Evolutionary conservation across 2,888 invertebrate genomes (phyloP), one percentile per base, ranked within the genome.

Genomic region (Trachelus iudaicus): DNA sequence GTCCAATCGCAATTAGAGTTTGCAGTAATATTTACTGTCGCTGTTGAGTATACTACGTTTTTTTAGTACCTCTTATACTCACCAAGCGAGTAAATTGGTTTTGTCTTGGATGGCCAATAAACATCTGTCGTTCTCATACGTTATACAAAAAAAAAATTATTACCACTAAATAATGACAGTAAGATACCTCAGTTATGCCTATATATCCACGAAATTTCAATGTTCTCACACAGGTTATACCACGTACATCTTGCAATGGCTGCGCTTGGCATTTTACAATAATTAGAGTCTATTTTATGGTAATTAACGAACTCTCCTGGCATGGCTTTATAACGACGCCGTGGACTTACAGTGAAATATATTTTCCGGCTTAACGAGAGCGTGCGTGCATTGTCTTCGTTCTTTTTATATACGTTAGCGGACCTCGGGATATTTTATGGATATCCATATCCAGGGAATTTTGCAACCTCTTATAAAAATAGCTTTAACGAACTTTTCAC

Each of bases 221-320:
- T 56, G 0, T 56, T 56, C 56, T 56, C 23, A 9, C 56, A 56
- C 56, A 56, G 56, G 6, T 40, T 40, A 23, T 56, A 56, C 2
- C 56, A 9, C 2, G 56, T 31, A 23, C 33, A 71, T 12, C 33
- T 71, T 34, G 71, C 31, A 30, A 11, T 34, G 37, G 74, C 37
- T 40, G 69, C 34, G 33, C 73, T 69, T 75, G 76, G 78, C 37
- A 76, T 76, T 73, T 76, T 68, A 71, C 31, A 78, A 80, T 80
- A 76, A 80, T 80, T 78, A 80, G 75, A 80, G 73, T 23, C 78
- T 78, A 78, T 80, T 80, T 80, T 78, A 80, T 80, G 80, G 75
- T 80, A 80, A 80, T 80, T 78, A 78, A 78, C 75, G 80, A 69
- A 77, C 74, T 73, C 34, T 77, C 74, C 12, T 34, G 34, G 74